A percentile compares a stretch with the other conserved stretches of the same genome.
Conservation (phyloP, 2,797 vertebrate genomes). For the Naso thynnoides region DNA sequence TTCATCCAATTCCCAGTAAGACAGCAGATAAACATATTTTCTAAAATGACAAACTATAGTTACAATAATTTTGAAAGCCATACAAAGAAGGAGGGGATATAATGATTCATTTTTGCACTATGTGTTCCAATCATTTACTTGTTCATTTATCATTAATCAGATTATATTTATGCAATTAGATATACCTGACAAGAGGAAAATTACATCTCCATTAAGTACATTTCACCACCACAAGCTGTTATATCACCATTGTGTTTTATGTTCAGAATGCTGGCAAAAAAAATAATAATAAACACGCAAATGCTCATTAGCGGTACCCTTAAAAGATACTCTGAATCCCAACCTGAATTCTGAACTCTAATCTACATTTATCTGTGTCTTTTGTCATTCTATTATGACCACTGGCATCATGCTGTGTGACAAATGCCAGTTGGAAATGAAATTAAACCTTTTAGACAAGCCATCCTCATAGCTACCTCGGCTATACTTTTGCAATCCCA, state of each 20-base stretch:
- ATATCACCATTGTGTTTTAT: background rate
- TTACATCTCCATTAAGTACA: background rate
- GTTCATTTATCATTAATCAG: no score
- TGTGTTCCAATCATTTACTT: background rate
- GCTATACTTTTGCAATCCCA: slow-evolving; percentile 12
- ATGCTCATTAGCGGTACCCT: background rate
- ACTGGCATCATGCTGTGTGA: slow-evolving; percentile 24
- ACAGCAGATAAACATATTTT: background rate
- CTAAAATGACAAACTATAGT: background rate
- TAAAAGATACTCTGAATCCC: background rate
- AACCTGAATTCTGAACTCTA: background rate
- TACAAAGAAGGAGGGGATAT: background rate
- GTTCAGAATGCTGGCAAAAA: background rate
- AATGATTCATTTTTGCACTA: background rate
- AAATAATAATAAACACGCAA: no score
- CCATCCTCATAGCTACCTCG: slow-evolving; percentile 21
- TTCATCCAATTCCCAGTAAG: background rate
- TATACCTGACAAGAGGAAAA: background rate
- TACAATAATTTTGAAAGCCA: background rate
- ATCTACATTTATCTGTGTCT: slow-evolving; percentile 3
- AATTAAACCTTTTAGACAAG: slow-evolving; percentile 20
- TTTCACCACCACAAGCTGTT: background rate
- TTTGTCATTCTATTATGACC: slow-evolving; percentile 23
- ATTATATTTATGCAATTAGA: background rate
- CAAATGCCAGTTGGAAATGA: slow-evolving; percentile 4